Base-by-base conservation (phyloP, 2,888 invertebrate genomes). In the Agriotes lineatus region DNA sequence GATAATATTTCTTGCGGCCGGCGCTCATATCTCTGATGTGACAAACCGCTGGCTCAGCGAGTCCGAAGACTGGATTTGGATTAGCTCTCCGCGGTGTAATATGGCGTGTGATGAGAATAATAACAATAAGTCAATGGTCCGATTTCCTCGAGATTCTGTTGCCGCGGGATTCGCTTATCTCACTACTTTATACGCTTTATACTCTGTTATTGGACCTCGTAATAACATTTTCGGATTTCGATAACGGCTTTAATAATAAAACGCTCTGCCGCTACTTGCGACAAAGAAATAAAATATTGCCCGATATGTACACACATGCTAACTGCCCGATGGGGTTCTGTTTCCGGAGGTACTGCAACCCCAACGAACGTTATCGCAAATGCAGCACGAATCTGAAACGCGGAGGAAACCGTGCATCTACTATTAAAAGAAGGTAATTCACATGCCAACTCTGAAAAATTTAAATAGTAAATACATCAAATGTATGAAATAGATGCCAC, bases 71-170 rank as follows among this genome's bases (percentile, higher is more conserved):
- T 79, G 80, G 81, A 81, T 81, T 81, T 79, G 80, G 81, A 81
- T 81, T 81, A 81, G 81, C 80, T 77, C 79, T 78, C 79, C 78
- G 77, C 78, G 78, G 80, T 81, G 80, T 82, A 82, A 82, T 82
- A 82, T 80, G 78, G 79, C 81, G 81, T 83, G 82, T 82, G 82
- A 82, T 82, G 82, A 80, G 82, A 83, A 83, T 82, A 82, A 83
- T 83, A 83, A 83, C 82, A 83, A 82, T 83, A 83, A 83, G 81
- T 82, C 82, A 81, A 80, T 80, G 80, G 80, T 74, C 75, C 75
- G 75, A 75, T 76, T 70, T 74, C 74, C 74, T 75, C 75, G 70
- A 76, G 73, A 74, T 74, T 76, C 72, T 72, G 76, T 73, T 71
- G 75, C 74, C 74, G 69, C 71, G 64, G 74, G 77, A 79, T 78